These are phyloP conservation scores for Patiria pectinifera DNA, from an alignment of 53 echinoderm and acorn worm species.

Conservation along the genomic window DNA sequence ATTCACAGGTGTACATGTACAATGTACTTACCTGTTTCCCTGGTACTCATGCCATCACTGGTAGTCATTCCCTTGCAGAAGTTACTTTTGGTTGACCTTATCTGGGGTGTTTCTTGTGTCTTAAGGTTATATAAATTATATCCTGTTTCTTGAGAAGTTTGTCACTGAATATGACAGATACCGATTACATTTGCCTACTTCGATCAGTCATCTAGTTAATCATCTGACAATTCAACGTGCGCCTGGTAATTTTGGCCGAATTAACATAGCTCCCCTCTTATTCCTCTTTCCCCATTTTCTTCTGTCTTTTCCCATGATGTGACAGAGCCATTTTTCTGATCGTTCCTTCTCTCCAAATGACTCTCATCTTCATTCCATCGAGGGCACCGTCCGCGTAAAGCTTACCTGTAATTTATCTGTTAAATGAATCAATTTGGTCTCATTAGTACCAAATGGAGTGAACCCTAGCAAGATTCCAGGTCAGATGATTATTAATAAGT, in stretches of 20 bases:
- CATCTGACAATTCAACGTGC: background rate
- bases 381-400: conserved; percentile 23
- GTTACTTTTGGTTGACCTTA: background rate
- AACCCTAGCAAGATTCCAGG: conserved; percentile 52
- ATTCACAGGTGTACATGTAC: background rate
- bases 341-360: background rate
- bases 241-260: background rate
- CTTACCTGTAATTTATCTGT: conserved; percentile 63
- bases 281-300: background rate
- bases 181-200: background rate
- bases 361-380: conserved; percentile 47
- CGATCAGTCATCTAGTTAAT: background rate
- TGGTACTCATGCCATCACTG: background rate
- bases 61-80: background rate
- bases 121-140: background rate
- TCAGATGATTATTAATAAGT: conserved; percentile 53
- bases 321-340: conserved; percentile 14
- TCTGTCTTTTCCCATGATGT: background rate
- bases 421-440: conserved; percentile 61
- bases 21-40: background rate
- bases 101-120: background rate
- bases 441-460: conserved; percentile 35
- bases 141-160: background rate
- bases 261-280: background rate
- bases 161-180: background rate